These are phyloP conservation scores for Zoanthus solanderi DNA, from an alignment of 92 coral and sea anemone genomes.

Conservation along the genomic window DNA sequence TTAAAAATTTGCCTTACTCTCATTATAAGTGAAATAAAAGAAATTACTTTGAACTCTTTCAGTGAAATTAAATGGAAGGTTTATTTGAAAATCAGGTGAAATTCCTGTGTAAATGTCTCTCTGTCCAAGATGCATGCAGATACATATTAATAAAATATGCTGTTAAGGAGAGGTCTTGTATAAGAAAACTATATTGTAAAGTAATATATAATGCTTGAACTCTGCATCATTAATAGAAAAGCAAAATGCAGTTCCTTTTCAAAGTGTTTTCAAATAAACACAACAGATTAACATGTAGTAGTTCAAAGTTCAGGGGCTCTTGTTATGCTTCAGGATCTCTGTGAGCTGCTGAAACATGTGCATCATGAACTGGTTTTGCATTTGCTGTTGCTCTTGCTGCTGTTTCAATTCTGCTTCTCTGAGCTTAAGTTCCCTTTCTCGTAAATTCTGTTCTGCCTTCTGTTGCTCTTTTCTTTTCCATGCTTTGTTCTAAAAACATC, in stretches of 20 bases:
- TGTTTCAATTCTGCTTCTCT: constrained; percentile 47
- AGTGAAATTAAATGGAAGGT: constrained; percentile 21
- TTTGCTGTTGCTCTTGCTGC: background rate
- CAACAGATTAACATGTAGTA: background rate
- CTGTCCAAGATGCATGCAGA: background rate
- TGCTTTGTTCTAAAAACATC: constrained; percentile 43
- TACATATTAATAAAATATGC: constrained; percentile 3
- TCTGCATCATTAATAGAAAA: constrained; percentile 11
- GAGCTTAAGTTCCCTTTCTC: constrained; percentile 41
- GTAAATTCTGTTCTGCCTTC: constrained; percentile 45
- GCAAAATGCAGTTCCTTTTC: constrained; percentile 20
- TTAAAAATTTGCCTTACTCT: constrained; percentile 10
- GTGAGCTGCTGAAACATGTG: constrained; percentile 1
- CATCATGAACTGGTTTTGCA: background rate
- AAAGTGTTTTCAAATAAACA: constrained; percentile 20
- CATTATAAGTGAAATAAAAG: constrained; percentile 4
- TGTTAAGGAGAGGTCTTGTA: constrained; percentile 14
- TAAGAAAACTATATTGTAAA: constrained; percentile 9
- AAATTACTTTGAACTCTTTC: constrained; percentile 17
- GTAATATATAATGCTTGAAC: background rate
- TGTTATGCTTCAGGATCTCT: background rate
- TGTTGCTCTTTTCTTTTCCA: constrained; percentile 40
- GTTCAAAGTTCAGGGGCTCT: constrained; percentile 4
- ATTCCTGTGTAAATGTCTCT: constrained; percentile 6
- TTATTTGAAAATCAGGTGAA: constrained; percentile 7